Conservation (phyloP, 2,888 invertebrate species). For the Cosmorhoe ocellata region DNA sequence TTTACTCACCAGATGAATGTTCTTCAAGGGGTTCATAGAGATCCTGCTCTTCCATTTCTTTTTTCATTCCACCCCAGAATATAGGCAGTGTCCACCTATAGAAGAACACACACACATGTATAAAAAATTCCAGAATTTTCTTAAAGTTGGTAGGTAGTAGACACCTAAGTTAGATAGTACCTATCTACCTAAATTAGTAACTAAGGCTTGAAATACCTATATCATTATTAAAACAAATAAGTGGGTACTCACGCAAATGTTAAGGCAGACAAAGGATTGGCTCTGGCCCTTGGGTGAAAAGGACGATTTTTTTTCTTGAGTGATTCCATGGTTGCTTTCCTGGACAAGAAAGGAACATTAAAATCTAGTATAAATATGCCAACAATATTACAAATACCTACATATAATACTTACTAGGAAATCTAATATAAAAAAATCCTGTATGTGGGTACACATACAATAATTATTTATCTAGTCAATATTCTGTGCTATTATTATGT, state of each 20-base stretch:
- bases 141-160: no score
- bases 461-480: no score
- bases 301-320: constrained; percentile 79
- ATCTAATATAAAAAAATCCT: no score
- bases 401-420: no score
- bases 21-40: constrained; percentile 88
- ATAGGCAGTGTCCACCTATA: constrained; percentile 89
- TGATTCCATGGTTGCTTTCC: constrained; percentile 70
- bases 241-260: constrained; percentile 84
- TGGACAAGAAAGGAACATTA: not conserved
- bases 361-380: no score
- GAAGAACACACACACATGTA: no score
- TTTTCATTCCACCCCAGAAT: constrained; percentile 89
- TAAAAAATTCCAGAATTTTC: no score
- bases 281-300: constrained; percentile 84
- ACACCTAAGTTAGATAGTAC: not conserved
- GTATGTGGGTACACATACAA: no score
- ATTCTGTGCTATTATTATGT: no score
- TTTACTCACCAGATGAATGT: constrained; percentile 85
- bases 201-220: no score
- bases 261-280: constrained; percentile 85
- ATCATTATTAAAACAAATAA: no score
- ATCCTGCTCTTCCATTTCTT: constrained; percentile 87
- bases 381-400: no score
- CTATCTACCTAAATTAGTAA: not conserved